Percentiles rank a stretch among this genome's conserved stretches.
phyloP scores from a whole-genome alignment of 2,888 invertebrate genomes.

The Archips crataeganus region DNA sequence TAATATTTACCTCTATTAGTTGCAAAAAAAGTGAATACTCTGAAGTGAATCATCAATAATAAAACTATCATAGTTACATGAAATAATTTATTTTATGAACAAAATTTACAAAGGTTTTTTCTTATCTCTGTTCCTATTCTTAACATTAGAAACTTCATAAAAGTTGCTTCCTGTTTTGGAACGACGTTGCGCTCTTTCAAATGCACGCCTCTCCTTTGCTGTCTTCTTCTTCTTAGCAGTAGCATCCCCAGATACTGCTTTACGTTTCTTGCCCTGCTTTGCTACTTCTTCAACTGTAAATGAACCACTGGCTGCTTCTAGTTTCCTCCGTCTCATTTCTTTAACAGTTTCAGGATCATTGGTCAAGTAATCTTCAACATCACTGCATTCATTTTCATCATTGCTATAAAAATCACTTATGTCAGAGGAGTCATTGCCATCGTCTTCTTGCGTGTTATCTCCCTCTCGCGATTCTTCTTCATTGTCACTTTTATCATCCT shows the following conservation, averaged over 20 bases:
- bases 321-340: slow-evolving; percentile 77
- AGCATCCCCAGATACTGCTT: slow-evolving; percentile 50
- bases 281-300: slow-evolving; percentile 84
- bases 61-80: slow-evolving; percentile 12
- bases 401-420: slow-evolving; percentile 89
- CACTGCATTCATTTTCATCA: slow-evolving; percentile 86
- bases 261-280: slow-evolving; percentile 69
- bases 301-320: slow-evolving; percentile 83
- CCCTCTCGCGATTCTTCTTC: slow-evolving; percentile 58
- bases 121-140: slow-evolving; percentile 93
- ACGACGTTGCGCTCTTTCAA: slow-evolving; percentile 90
- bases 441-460: slow-evolving; percentile 61
- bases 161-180: slow-evolving; percentile 95
- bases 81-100: slow-evolving; percentile 44
- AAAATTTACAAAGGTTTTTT: slow-evolving; percentile 70
- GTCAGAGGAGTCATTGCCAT: slow-evolving; percentile 86
- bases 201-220: slow-evolving; percentile 91
- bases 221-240: slow-evolving; percentile 83
- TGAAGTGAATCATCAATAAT: slow-evolving; percentile 9
- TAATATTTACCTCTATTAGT: too few relatives aligned
- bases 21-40: background rate
- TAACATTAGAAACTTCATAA: slow-evolving; percentile 95
- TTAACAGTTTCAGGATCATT: slow-evolving; percentile 76
- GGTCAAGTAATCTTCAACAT: slow-evolving; percentile 81
- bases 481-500: slow-evolving; percentile 68